Evolutionary conservation across 2,888 invertebrate genomes (phyloP).

Genomic region (Geotrupes spiniger): DNA sequence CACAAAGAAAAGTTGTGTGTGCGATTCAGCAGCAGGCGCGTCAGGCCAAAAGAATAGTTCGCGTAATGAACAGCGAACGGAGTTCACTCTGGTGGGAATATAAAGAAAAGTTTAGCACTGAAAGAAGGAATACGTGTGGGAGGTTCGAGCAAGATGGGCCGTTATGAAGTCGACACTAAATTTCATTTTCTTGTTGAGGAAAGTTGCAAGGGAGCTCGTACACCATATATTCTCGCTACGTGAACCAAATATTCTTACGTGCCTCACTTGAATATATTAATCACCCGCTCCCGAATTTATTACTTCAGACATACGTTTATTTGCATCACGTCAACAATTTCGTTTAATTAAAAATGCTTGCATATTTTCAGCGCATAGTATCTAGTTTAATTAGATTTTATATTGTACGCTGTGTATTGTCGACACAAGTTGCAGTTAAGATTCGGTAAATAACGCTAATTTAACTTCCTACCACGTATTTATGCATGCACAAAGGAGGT

Average conservation of each 20-base stretch:
- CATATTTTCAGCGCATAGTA: background rate
- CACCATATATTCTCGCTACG: slow-evolving; percentile 11
- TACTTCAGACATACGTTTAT: slow-evolving; percentile 3
- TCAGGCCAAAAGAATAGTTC: slow-evolving; percentile 46
- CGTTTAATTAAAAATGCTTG: slow-evolving; percentile 7
- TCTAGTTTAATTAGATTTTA: background rate
- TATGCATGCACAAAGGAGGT: too few species aligned
- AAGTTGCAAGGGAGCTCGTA: slow-evolving; percentile 34
- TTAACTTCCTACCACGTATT: too few species aligned
- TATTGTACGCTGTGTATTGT: background rate
- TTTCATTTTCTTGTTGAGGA: slow-evolving; percentile 46
- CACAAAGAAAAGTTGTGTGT: slow-evolving; percentile 36
- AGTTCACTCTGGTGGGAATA: slow-evolving; percentile 46
- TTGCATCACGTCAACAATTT: slow-evolving; percentile 3
- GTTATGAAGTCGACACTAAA: slow-evolving; percentile 41
- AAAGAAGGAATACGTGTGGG: slow-evolving; percentile 43
- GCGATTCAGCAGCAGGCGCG: slow-evolving; percentile 37
- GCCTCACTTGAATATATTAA: slow-evolving; percentile 9
- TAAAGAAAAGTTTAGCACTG: slow-evolving; percentile 48
- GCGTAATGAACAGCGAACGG: slow-evolving; percentile 46
- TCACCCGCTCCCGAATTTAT: slow-evolving; percentile 12
- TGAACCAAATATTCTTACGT: slow-evolving; percentile 16
- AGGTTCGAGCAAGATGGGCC: slow-evolving; percentile 39
- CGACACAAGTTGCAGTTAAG: too few species aligned
- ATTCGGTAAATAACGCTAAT: too few species aligned